Percentiles rank a stretch among this genome's conserved stretches.
Evolutionary conservation across 2,797 vertebrate genomes (phyloP).

Genomic region (Xiphophorus birchmanni): DNA sequence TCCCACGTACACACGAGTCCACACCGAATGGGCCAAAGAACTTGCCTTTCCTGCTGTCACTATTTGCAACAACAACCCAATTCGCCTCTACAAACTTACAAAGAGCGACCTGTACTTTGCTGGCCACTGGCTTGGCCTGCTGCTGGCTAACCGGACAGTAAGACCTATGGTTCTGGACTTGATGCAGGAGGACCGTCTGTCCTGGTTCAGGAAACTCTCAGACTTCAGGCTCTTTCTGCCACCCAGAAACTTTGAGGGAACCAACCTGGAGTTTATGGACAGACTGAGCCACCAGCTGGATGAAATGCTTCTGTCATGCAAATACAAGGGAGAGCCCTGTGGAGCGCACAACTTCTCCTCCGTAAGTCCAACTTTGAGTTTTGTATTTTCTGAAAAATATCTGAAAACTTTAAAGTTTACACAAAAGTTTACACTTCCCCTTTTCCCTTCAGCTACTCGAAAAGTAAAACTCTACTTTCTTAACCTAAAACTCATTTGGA

Average conservation of each 20-base stretch:
- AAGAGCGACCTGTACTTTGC: slow-evolving; percentile 97
- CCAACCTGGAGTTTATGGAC: slow-evolving; percentile 97
- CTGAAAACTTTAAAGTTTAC: background rate
- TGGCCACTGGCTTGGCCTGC: slow-evolving; percentile 94
- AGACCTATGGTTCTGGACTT: slow-evolving; percentile 91
- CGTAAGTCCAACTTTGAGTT: slow-evolving; percentile 84
- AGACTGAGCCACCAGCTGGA: slow-evolving; percentile 96
- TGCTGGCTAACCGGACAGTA: slow-evolving; percentile 92
- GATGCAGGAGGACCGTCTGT: slow-evolving; percentile 87
- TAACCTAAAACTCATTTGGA: background rate
- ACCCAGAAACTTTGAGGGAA: slow-evolving; percentile 95
- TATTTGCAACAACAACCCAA: slow-evolving; percentile 98
- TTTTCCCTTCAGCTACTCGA: background rate
- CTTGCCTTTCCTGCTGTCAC: slow-evolving; percentile 94
- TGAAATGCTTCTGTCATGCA: slow-evolving; percentile 98
- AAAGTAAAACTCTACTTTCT: background rate
- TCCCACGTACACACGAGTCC: slow-evolving; percentile 92
- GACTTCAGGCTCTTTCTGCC: slow-evolving; percentile 97
- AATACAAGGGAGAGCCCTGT: slow-evolving; percentile 94
- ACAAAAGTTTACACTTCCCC: background rate
- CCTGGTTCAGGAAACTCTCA: slow-evolving; percentile 95
- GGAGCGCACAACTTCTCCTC: slow-evolving; percentile 97
- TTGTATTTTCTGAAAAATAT: background rate
- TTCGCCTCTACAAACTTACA: slow-evolving; percentile 94
- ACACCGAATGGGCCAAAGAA: slow-evolving; percentile 95